Percentiles rank a stretch among this genome's conserved stretches.
These are phyloP conservation scores for Erinaceus europaeus DNA, from an alignment of 2,113 vertebrate genomes.

Conservation along the genomic window DNA sequence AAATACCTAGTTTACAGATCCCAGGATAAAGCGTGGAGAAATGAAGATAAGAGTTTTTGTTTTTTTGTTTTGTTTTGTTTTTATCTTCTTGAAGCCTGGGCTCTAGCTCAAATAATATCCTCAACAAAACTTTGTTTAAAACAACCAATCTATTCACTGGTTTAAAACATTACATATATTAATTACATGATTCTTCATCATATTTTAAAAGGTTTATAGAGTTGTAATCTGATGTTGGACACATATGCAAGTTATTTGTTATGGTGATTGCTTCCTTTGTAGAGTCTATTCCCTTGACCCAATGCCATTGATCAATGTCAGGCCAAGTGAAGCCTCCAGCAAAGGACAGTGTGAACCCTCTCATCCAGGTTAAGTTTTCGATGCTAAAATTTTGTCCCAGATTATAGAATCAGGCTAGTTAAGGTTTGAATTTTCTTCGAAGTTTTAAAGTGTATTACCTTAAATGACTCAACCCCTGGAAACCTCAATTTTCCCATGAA, in stretches of 20 bases:
- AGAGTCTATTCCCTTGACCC: constrained; percentile 51
- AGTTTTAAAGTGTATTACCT: constrained; percentile 32
- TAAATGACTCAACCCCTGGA: constrained; percentile 36
- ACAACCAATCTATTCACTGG: constrained; percentile 12
- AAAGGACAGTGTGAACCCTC: constrained; percentile 16
- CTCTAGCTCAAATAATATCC: constrained; percentile 35
- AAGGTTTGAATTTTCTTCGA: constrained; percentile 54
- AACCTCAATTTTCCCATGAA: constrained; percentile 22
- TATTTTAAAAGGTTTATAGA: constrained; percentile 51
- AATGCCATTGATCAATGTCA: constrained; percentile 64
- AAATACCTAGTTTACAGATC: constrained; percentile 50
- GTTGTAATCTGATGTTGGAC: constrained; percentile 44
- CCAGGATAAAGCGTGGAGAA: constrained; percentile 46
- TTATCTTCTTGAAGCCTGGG: constrained; percentile 45
- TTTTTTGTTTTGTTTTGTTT: too few species aligned
- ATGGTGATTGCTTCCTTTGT: constrained; percentile 55
- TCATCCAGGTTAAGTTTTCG: not conserved
- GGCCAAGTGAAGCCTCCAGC: constrained; percentile 7
- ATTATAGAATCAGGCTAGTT: constrained; percentile 1
- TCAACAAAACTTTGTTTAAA: constrained; percentile 43
- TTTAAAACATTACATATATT: constrained; percentile 40
- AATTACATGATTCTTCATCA: constrained; percentile 44
- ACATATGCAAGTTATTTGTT: constrained; percentile 70
- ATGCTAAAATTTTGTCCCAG: constrained; percentile 14
- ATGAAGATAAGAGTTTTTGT: constrained; percentile 48